Percentiles rank a stretch among this genome's conserved stretches.
Conservation (phyloP, 2,888 invertebrate species). For the Nomada ferruginata region DNA sequence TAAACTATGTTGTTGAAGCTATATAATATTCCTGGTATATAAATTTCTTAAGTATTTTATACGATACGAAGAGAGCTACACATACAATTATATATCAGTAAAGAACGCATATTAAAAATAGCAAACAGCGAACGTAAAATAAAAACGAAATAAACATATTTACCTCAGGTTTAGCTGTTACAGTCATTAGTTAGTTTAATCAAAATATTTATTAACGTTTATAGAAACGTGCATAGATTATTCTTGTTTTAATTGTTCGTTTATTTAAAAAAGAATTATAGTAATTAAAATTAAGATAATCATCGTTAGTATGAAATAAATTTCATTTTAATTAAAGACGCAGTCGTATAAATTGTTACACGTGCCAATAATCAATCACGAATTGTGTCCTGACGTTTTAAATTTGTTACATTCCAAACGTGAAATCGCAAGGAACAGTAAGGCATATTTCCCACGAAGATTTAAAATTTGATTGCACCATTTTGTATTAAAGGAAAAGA, state of each 20-base stretch:
- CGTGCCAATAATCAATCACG: no score
- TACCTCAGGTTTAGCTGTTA: background rate
- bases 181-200: no score
- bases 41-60: constrained; percentile 40
- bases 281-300: no score
- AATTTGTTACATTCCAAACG: background rate
- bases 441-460: constrained; percentile 6
- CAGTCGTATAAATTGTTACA: no score
- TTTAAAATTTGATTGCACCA: constrained; percentile 11
- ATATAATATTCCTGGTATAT: constrained; percentile 47
- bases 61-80: constrained; percentile 15
- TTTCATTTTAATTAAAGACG: no score
- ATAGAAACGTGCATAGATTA: no score
- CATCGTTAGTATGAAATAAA: no score
- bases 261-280: no score
- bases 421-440: background rate
- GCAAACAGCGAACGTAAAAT: background rate
- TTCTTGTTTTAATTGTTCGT: no score
- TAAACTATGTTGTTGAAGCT: constrained; percentile 69
- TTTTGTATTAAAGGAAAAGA: background rate
- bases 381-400: no score
- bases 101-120: background rate
- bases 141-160: background rate
- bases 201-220: no score
- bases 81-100: constrained; percentile 17